Conservation (phyloP, 2,888 invertebrate genomes). For the Agriopis aurantiaria region DNA sequence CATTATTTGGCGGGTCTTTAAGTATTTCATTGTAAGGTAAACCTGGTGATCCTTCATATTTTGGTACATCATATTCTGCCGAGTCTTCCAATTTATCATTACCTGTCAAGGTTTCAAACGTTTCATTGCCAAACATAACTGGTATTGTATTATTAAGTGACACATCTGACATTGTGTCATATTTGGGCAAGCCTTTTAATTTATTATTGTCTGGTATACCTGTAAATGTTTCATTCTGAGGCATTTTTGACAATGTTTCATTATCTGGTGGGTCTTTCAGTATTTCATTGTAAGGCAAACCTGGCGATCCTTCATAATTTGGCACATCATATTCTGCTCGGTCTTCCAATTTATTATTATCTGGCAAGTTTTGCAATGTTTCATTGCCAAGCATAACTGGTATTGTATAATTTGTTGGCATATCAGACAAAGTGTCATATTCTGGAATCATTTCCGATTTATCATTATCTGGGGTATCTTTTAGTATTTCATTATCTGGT, state of each 20-base stretch:
- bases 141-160: too few relatives aligned
- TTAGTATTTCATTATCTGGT: neutral
- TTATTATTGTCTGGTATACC: neutral
- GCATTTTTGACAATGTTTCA: neutral
- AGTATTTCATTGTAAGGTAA: too few relatives aligned
- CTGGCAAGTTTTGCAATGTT: neutral
- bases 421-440: neutral
- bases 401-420: neutral
- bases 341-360: neutral
- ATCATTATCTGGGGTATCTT: neutral
- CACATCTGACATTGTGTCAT: too few relatives aligned
- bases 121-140: too few relatives aligned
- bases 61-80: too few relatives aligned
- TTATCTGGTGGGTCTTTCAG: neutral
- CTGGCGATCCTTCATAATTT: neutral
- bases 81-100: too few relatives aligned
- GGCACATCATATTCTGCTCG: neutral
- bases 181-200: too few relatives aligned
- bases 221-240: neutral
- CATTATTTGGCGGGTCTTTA: too few relatives aligned
- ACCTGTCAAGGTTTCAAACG: too few relatives aligned
- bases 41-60: too few relatives aligned
- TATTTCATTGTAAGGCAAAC: neutral
- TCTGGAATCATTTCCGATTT: neutral
- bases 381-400: neutral